Conservation (phyloP, 2,797 vertebrate genomes). For the Catharus ustulatus region DNA sequence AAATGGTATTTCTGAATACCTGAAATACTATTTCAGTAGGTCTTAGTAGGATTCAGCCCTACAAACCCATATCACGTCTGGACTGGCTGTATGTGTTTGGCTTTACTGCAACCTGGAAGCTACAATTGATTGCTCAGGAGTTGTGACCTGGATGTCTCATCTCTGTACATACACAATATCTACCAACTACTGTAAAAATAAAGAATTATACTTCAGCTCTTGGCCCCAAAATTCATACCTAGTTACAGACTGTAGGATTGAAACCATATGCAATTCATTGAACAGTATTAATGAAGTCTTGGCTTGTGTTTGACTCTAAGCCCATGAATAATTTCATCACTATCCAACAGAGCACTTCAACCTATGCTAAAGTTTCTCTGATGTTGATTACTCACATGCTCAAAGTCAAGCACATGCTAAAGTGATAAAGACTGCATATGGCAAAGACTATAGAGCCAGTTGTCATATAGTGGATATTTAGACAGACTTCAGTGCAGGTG, state of each 20-base stretch:
- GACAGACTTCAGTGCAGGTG: conserved; percentile 45
- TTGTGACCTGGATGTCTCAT: not conserved
- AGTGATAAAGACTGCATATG: conserved; percentile 51
- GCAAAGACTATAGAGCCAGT: conserved; percentile 35
- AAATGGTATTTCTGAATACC: not conserved
- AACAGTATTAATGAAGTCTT: conserved; percentile 28
- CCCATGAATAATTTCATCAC: conserved; percentile 50
- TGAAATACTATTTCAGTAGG: not conserved
- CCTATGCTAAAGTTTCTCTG: conserved; percentile 53
- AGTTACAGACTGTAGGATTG: not conserved
- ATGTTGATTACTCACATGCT: conserved; percentile 57
- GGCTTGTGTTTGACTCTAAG: conserved; percentile 45
- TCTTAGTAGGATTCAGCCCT: not conserved
- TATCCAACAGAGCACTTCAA: conserved; percentile 48
- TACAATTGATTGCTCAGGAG: not conserved
- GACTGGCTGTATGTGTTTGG: not conserved
- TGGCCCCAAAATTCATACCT: not conserved
- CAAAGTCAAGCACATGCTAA: conserved; percentile 61
- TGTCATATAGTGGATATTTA: conserved; percentile 60
- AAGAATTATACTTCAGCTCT: not conserved
- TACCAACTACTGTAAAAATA: not conserved
- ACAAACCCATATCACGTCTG: not conserved
- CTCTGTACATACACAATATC: not conserved
- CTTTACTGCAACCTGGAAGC: not conserved
- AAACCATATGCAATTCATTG: not conserved